Base-by-base conservation (phyloP, 2,888 invertebrate genomes). In the Eupithecia subfuscata region DNA sequence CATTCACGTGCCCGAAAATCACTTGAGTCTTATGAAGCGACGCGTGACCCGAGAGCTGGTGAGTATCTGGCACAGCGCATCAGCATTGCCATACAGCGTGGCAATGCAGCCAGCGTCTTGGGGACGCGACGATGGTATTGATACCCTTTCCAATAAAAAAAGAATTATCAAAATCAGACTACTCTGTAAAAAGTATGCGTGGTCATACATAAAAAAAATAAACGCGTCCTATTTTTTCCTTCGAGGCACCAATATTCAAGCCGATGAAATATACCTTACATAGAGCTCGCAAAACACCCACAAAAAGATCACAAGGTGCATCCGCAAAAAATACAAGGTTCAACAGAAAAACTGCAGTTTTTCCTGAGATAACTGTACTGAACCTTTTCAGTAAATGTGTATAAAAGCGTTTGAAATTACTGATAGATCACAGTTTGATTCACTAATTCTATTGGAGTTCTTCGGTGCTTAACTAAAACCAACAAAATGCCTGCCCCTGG, bases 401-500 rank as follows among this genome's bases (percentile, higher is more conserved):
- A 88, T 85, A 88, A 84, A 87, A 86, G 72, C 80, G 68, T 75
- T 64, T 67, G 75, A 81, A 80, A 82, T 79, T 52, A 56, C 63
- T 63, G 56, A 43, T n/a, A 68, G 69, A n/a, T 40, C 75, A 77
- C 69, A 52, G 73, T 80, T 81, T 85, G 48, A 40, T 71, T 80
- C 40, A 56, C 72, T 75, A 70, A 12, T 64, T 70, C 25, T 22
- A 34, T 71, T 60, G 25, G 22, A 60, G 67, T 43, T 70, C 65
- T 70, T 69, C 76, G 67, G 52, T 37, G 45, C 16, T 43, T 40
- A 65, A n/a, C 40, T 37, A 45, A 56, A 6, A 52, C 75, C 76
- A 40, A 30, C 81, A 91, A 88, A 70, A 96, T 96, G 96, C 95
- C 96, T 79, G 95, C 95, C 40, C 96, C 96, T 22, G 92, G 93